Conservation (phyloP, 2,888 invertebrate genomes). For the Catocala fraxini region DNA sequence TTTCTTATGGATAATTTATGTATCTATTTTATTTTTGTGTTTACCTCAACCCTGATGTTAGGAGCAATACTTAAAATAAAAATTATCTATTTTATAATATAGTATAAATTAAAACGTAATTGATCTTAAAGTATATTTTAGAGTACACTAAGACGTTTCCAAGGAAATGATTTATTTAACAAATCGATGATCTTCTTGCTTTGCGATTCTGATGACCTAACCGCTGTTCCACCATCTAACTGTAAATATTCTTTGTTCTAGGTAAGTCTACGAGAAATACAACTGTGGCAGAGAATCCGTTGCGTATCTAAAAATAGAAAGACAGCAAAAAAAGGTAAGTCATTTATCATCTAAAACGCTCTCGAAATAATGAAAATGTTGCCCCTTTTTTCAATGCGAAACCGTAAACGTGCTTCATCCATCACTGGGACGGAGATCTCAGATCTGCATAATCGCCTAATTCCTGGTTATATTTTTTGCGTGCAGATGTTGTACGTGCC, state of each 20-base stretch:
- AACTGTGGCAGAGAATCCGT: constrained; percentile 38
- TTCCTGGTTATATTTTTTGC: constrained; percentile 37
- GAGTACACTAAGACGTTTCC: no score
- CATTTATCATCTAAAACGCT: constrained; percentile 62
- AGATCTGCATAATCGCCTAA: constrained; percentile 53
- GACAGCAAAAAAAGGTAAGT: constrained; percentile 58
- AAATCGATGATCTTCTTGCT: no score
- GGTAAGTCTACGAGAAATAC: constrained; percentile 57
- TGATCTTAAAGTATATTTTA: no score
- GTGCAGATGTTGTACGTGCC: constrained; percentile 14
- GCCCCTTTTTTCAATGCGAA: constrained; percentile 53
- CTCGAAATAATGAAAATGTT: constrained; percentile 58
- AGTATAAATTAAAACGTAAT: no score
- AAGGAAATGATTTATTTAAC: no score
- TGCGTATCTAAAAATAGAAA: constrained; percentile 45
- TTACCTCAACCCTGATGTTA: no score
- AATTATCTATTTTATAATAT: no score
- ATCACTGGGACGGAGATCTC: constrained; percentile 47
- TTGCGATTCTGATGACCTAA: not conserved
- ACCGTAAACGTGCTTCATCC: constrained; percentile 49
- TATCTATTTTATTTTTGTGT: no score
- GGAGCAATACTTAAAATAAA: no score
- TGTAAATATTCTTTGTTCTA: constrained; percentile 51
- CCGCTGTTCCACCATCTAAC: constrained; percentile 15
- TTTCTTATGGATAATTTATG: no score